Percentiles rank a stretch among this genome's conserved stretches.
phyloP scores from a whole-genome alignment of 2,888 invertebrate species.

The Rhamnusium bicolor region DNA sequence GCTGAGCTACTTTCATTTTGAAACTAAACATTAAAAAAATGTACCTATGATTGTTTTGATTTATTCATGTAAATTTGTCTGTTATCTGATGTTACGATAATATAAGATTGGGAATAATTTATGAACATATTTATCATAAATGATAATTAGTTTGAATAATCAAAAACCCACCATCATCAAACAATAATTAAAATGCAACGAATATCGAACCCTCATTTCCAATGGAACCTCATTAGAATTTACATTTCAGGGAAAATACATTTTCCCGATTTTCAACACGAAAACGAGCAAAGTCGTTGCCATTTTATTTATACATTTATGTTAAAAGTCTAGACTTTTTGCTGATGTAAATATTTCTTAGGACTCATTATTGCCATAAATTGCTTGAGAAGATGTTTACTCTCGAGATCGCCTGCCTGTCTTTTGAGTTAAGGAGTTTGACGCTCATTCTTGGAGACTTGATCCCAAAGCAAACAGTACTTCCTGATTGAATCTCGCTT shows the following conservation, averaged over 20 bases:
- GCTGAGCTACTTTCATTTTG: too few relatives aligned
- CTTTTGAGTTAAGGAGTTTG: conserved; percentile 31
- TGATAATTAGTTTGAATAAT: conserved; percentile 14
- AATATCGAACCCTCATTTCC: conserved; percentile 13
- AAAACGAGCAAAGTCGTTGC: neutral
- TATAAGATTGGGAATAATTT: neutral
- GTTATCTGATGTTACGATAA: neutral
- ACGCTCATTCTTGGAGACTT: conserved; percentile 31
- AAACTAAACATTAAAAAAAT: too few relatives aligned
- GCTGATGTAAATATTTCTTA: conserved; percentile 32
- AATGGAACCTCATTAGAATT: neutral
- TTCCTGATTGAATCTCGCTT: conserved; percentile 42
- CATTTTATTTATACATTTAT: conserved; percentile 15
- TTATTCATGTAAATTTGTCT: neutral
- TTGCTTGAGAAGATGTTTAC: conserved; percentile 47
- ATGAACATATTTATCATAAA: conserved; percentile 10
- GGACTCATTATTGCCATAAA: conserved; percentile 45
- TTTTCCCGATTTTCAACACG: neutral
- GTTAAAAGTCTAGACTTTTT: conserved; percentile 16
- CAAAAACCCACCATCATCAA: neutral
- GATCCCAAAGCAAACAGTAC: conserved; percentile 43
- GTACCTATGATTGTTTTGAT: too few relatives aligned
- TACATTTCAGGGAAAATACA: neutral
- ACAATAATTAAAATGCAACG: conserved; percentile 22
- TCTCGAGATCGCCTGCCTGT: conserved; percentile 43